Base-by-base conservation (phyloP, 2,888 invertebrate genomes). In the Lepas anatifera region DNA sequence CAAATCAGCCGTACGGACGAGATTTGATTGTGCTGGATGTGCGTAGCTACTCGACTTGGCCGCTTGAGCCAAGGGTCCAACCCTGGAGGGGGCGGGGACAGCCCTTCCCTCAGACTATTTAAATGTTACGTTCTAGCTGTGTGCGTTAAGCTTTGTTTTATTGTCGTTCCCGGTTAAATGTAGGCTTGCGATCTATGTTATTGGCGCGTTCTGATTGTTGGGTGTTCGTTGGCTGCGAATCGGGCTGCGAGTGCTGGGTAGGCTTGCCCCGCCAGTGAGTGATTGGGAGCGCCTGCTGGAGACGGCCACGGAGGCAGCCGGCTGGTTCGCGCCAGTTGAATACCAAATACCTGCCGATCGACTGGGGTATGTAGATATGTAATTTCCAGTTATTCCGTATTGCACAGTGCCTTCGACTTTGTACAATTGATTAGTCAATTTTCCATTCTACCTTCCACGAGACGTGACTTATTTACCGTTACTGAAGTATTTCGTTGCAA, bases 381-480 rank as follows among this genome's bases (percentile, higher is more conserved):
- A 58, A 58, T 58, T 58, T 58, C n/a, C 58, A 32, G 58, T 32
- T 58, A 58, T 58, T 35, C 58, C 58, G 58, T 58, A 32, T 58
- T 22, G 58, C 58, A 35, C 58, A 58, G 58, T 58, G 58, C 58
- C 58, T 58, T 58, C 58, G n/a, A 58, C 58, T 58, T 58, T 58
- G 58, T 58, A 58, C 58, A 58, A 58, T 58, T 18, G 35, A 58
- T 58, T 58, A 58, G 58, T 58, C 58, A 35, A 58, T 58, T 58
- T 35, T 16, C n/a, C 58, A 35, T 58, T 58, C 35, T 35, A n/a
- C 35, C 58, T 35, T 58, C 58, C 58, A 58, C 58, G 35, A 58
- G 32, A 58, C 13, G 35, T 58, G 35, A 50, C 29, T n/a, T 52
- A 52, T 52, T 27, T 52, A 52, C 27, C 32, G 52, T 52, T 52